A percentile compares a stretch with the other conserved stretches of the same genome.
phyloP scores from a whole-genome alignment of 2,113 vertebrate species.

The Lethenteron reissneri region DNA sequence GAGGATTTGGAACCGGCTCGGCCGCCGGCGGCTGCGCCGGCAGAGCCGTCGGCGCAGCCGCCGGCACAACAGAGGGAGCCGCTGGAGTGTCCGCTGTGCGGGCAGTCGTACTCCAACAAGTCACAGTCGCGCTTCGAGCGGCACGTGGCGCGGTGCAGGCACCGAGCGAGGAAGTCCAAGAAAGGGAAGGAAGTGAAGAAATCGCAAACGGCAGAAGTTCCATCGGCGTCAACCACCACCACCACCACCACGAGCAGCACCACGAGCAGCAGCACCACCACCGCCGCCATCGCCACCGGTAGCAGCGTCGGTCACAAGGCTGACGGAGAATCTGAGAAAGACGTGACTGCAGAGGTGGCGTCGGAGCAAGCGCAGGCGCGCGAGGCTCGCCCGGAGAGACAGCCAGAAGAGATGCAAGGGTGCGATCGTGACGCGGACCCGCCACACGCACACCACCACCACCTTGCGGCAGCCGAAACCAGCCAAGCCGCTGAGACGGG shows the following conservation, averaged over 20 bases:
- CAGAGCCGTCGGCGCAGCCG: no score
- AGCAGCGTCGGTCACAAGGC: constrained; percentile 19
- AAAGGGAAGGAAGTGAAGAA: constrained; percentile 23
- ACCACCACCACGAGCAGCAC: constrained; percentile 2
- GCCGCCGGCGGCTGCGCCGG: no score
- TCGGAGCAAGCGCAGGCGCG: not conserved
- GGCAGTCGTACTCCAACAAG: constrained; percentile 1
- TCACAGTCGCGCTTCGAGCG: constrained; percentile 19
- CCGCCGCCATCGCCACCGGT: constrained; percentile 13
- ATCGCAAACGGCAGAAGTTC: constrained; percentile 23
- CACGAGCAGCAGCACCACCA: constrained; percentile 20
- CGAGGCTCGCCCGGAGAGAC: not conserved
- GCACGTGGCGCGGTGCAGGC: constrained; percentile 27
- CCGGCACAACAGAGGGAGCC: no score
- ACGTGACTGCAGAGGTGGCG: not conserved
- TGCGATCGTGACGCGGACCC: not conserved
- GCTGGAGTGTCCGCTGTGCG: not conserved
- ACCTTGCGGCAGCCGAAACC: not conserved
- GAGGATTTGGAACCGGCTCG: no score
- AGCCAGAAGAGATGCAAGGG: not conserved
- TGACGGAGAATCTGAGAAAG: constrained; percentile 10
- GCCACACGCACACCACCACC: not conserved
- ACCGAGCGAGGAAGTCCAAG: constrained; percentile 25
- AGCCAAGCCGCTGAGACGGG: no score
- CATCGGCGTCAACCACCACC: constrained; percentile 15